Evolutionary conservation across 1,140 invertebrate species (phyloP).

Genomic region (Dinoponera quadriceps): DNA sequence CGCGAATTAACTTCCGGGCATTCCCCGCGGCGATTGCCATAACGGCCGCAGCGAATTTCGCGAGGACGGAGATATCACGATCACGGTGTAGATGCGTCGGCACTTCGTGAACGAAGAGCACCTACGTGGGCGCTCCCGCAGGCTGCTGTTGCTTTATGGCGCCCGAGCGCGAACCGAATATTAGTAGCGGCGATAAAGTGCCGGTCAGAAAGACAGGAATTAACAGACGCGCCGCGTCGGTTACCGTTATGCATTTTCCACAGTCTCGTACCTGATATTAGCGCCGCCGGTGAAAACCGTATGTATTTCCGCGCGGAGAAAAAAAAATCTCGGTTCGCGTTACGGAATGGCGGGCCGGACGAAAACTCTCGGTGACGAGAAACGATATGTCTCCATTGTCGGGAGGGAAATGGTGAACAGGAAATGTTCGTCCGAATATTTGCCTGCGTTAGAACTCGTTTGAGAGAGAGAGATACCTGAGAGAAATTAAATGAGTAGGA

Average conservation of each 20-base stretch:
- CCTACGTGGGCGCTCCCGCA: neutral
- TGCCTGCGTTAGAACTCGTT: too few relatives aligned
- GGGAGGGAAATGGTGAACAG: too few relatives aligned
- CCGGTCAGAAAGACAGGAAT: constrained; percentile 9
- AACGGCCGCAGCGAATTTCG: constrained; percentile 56
- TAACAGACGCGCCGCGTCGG: neutral
- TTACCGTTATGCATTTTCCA: neutral
- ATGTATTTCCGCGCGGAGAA: too few relatives aligned
- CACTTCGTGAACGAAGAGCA: neutral
- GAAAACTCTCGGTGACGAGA: too few relatives aligned
- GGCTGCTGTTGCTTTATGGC: constrained; percentile 8
- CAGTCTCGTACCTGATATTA: too few relatives aligned
- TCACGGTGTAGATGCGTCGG: neutral
- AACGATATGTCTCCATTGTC: too few relatives aligned
- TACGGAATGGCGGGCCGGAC: too few relatives aligned
- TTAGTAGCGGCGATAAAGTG: constrained; percentile 4
- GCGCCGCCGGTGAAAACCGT: too few relatives aligned
- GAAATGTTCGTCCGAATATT: too few relatives aligned
- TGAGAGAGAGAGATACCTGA: too few relatives aligned
- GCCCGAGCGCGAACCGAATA: neutral
- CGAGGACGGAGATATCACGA: constrained; percentile 24
- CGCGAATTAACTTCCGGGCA: constrained; percentile 76
- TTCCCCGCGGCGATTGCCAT: constrained; percentile 62
- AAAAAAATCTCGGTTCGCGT: too few relatives aligned
- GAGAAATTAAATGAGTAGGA: too few relatives aligned